Percentiles rank a stretch among this genome's conserved stretches.
phyloP scores from a whole-genome alignment of 2,797 vertebrate species.

The Platyrinchus mystaceus region DNA sequence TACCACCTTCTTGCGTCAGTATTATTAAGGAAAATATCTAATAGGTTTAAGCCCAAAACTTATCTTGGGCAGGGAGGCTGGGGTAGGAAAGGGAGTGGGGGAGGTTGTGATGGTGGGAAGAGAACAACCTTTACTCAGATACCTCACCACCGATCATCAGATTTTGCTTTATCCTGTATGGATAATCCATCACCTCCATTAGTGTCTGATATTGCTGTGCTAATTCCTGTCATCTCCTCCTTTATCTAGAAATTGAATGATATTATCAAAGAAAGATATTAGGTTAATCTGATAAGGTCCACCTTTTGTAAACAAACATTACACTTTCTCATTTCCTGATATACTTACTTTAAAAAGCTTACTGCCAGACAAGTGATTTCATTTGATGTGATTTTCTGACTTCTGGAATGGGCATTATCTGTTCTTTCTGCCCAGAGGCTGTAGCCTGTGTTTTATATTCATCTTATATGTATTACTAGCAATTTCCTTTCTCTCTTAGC shows the following conservation, averaged over 20 bases:
- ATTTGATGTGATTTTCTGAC: background rate
- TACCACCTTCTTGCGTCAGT: background rate
- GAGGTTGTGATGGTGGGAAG: background rate
- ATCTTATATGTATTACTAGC: background rate
- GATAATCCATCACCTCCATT: background rate
- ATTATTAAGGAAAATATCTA: background rate
- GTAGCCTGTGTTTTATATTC: background rate
- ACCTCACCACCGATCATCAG: background rate
- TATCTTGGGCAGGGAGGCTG: background rate
- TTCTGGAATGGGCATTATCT: background rate
- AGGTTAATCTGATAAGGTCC: background rate
- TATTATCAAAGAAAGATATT: background rate
- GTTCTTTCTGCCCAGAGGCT: background rate
- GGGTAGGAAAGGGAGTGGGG: fast-evolving
- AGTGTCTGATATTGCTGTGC: background rate
- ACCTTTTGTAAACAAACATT: background rate
- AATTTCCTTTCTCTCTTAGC: background rate
- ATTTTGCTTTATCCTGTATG: background rate
- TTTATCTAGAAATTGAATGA: background rate
- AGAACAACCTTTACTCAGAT: background rate
- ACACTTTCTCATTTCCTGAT: background rate
- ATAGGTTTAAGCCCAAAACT: background rate
- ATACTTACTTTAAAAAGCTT: background rate
- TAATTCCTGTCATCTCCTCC: background rate
- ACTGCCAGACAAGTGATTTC: background rate